Percentiles rank a stretch among this genome's conserved stretches.
Evolutionary conservation across 2,888 invertebrate species (phyloP).

Genomic region (Beris chalybata): DNA sequence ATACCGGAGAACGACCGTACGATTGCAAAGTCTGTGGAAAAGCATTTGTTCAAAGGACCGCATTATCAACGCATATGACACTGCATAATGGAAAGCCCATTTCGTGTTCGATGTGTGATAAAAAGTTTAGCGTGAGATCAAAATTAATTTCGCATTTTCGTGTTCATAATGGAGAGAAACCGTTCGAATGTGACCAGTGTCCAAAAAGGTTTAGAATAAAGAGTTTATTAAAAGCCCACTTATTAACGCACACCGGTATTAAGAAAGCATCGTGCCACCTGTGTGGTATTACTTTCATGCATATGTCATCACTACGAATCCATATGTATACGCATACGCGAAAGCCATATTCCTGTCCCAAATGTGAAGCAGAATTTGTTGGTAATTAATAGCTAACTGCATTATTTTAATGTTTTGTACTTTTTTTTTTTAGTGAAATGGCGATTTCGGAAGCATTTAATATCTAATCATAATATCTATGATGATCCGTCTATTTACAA

Average conservation of each 20-base stretch:
- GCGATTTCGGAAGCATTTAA: slow-evolving; percentile 14
- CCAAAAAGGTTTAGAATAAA: slow-evolving; percentile 34
- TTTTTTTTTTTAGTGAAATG: slow-evolving; percentile 9
- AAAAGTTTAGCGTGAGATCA: slow-evolving; percentile 32
- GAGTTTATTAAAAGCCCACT: slow-evolving; percentile 37
- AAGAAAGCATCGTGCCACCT: slow-evolving; percentile 35
- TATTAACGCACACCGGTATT: slow-evolving; percentile 34
- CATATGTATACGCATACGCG: slow-evolving; percentile 36
- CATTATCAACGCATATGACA: slow-evolving; percentile 37
- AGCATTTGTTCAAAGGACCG: slow-evolving; percentile 36
- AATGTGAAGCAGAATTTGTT: neutral
- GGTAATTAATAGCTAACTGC: too few relatives aligned
- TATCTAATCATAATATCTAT: slow-evolving; percentile 11
- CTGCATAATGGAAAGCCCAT: slow-evolving; percentile 36
- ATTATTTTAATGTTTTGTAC: too few relatives aligned
- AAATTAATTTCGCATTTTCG: slow-evolving; percentile 36
- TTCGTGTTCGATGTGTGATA: slow-evolving; percentile 36
- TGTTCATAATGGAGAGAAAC: slow-evolving; percentile 33
- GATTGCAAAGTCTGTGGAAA: slow-evolving; percentile 35
- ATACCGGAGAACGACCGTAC: slow-evolving; percentile 39
- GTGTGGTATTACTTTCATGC: slow-evolving; percentile 34
- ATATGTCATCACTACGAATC: slow-evolving; percentile 31
- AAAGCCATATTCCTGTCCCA: slow-evolving; percentile 5
- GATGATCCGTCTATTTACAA: slow-evolving; percentile 17
- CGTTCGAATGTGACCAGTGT: slow-evolving; percentile 7